Evolutionary conservation across 2,888 invertebrate species (phyloP).

Genomic region (Sphaerolaimus hirsutus): DNA sequence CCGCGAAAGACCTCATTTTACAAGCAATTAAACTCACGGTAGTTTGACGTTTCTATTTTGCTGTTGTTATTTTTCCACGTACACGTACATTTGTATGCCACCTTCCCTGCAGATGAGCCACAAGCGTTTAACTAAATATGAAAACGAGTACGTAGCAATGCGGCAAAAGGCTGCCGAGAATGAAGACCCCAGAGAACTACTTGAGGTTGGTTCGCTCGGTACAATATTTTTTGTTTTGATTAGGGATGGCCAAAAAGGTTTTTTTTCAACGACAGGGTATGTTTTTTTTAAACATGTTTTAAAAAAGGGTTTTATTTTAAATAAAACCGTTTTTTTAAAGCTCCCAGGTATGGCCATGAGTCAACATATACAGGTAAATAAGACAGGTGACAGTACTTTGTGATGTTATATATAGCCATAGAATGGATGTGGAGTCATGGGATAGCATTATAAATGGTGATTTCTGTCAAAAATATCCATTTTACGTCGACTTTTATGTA

Average conservation of each 20-base stretch:
- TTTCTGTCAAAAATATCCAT: too few species aligned
- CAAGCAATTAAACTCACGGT: slow-evolving; percentile 70
- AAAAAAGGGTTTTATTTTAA: background rate
- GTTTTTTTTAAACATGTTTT: background rate
- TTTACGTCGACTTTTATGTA: too few species aligned
- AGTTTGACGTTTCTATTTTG: slow-evolving; percentile 1
- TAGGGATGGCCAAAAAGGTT: too few species aligned
- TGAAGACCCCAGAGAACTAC: slow-evolving; percentile 32
- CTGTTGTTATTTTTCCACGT: background rate
- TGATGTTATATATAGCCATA: too few species aligned
- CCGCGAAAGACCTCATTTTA: slow-evolving; percentile 63
- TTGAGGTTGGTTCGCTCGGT: slow-evolving; percentile 27
- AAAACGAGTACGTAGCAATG: slow-evolving; percentile 56
- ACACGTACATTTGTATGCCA: background rate
- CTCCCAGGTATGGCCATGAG: too few species aligned
- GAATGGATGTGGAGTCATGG: too few species aligned
- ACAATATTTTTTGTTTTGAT: background rate
- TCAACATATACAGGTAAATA: too few species aligned
- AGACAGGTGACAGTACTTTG: too few species aligned
- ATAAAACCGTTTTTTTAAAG: background rate
- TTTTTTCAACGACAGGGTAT: too few species aligned
- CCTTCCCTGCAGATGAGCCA: slow-evolving; percentile 25
- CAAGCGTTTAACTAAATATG: slow-evolving; percentile 75
- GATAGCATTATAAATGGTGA: too few species aligned
- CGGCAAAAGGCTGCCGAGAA: slow-evolving; percentile 35